phyloP scores from a whole-genome alignment of 2,113 vertebrate species.

The Malurus cyaneus region DNA sequence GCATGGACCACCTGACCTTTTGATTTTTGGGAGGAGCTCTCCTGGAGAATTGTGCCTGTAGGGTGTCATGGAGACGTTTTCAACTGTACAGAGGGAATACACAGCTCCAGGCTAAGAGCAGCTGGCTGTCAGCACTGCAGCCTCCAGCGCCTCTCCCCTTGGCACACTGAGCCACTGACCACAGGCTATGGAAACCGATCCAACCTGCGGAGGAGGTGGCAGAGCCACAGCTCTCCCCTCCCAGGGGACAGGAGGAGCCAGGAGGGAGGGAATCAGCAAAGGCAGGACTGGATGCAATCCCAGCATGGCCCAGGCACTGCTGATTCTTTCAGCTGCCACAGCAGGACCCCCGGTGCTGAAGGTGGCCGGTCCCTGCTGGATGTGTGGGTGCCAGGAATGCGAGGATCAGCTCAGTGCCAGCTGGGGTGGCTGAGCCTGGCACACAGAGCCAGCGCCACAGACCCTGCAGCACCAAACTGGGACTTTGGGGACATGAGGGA shows the following conservation, averaged over 20 bases:
- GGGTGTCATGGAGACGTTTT: neutral
- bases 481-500: neutral
- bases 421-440: neutral
- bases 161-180: neutral
- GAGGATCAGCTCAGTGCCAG: rapidly evolving
- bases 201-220: neutral
- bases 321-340: neutral
- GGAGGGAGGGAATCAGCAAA: neutral
- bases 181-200: neutral
- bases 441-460: rapidly evolving
- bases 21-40: neutral
- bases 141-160: neutral
- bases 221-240: neutral
- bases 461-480: neutral
- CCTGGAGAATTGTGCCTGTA: neutral
- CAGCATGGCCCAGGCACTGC: neutral
- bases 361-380: rapidly evolving
- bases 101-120: neutral
- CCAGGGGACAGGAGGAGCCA: rapidly evolving
- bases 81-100: neutral
- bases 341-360: rapidly evolving
- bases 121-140: neutral
- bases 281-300: neutral
- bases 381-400: rapidly evolving
- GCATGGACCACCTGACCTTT: neutral